Conservation (phyloP, 2,797 vertebrate genomes). For the Tympanoctomys barrerae region DNA sequence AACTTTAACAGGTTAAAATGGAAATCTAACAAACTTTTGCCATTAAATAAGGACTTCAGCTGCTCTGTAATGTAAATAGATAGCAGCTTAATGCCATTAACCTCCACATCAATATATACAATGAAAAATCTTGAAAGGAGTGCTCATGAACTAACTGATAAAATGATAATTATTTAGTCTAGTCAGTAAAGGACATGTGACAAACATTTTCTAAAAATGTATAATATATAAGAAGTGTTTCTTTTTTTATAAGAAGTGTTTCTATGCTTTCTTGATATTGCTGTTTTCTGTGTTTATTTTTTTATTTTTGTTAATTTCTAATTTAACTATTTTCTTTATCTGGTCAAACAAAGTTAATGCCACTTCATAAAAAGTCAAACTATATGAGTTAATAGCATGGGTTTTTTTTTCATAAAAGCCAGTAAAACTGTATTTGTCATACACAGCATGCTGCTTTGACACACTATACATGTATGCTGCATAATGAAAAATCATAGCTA, state of each 20-base stretch:
- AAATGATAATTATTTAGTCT: neutral
- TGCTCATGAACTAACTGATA: neutral
- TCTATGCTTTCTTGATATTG: neutral
- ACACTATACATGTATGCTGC: neutral
- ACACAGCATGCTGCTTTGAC: too few relatives aligned
- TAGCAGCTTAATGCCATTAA: neutral
- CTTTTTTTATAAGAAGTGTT: too few relatives aligned
- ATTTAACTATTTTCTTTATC: neutral
- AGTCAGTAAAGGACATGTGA: neutral
- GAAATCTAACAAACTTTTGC: neutral
- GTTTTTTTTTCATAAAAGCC: neutral
- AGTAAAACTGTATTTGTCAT: neutral
- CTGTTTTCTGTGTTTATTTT: neutral
- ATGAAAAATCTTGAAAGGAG: neutral
- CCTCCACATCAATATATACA: neutral
- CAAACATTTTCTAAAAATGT: neutral
- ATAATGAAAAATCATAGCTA: neutral
- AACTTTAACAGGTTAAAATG: neutral
- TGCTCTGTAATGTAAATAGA: constrained; percentile 12
- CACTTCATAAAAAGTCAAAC: neutral
- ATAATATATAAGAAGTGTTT: neutral
- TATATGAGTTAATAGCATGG: neutral
- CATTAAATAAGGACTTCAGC: neutral
- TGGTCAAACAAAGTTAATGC: neutral
- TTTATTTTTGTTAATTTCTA: neutral